These are phyloP conservation scores for Taurulus bubalis DNA, from an alignment of 2,113 vertebrate species.

Conservation along the genomic window DNA sequence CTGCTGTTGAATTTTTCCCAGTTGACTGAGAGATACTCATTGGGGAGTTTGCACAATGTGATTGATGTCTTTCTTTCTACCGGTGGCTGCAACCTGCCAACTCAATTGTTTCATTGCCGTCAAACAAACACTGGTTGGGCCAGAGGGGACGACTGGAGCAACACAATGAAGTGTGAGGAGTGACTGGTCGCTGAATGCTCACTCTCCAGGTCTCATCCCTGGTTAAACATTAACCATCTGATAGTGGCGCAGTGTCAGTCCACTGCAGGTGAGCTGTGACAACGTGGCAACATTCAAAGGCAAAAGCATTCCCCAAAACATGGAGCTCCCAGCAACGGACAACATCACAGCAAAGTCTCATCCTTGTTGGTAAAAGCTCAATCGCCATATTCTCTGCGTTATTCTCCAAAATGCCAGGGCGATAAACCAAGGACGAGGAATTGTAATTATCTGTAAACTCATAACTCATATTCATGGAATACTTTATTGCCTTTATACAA, in stretches of 20 bases:
- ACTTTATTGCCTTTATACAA: too few relatives aligned
- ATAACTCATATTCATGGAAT: too few relatives aligned
- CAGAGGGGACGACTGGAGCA: slow-evolving; percentile 52
- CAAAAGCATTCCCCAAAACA: not conserved
- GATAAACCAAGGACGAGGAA: too few relatives aligned
- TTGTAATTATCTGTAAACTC: not conserved
- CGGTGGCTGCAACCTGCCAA: slow-evolving; percentile 50
- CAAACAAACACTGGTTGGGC: slow-evolving; percentile 59
- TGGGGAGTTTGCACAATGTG: slow-evolving; percentile 59
- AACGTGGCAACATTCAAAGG: slow-evolving; percentile 22
- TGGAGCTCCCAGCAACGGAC: slow-evolving; percentile 1
- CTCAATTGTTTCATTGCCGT: slow-evolving; percentile 60
- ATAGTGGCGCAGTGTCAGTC: slow-evolving; percentile 19
- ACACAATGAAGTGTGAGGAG: slow-evolving; percentile 61
- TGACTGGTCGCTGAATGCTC: slow-evolving; percentile 46
- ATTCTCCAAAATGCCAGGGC: too few relatives aligned
- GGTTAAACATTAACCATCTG: slow-evolving; percentile 67
- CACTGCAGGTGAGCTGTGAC: slow-evolving; percentile 30
- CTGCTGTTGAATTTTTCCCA: slow-evolving; percentile 2
- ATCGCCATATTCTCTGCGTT: too few relatives aligned
- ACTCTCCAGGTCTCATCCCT: slow-evolving; percentile 47
- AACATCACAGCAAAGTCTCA: too few relatives aligned
- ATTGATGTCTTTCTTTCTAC: slow-evolving; percentile 73
- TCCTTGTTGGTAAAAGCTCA: too few relatives aligned
- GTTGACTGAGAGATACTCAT: slow-evolving; percentile 36